Base-by-base conservation (phyloP, 1,140 invertebrate species). In the Listronotus oregonensis region DNA sequence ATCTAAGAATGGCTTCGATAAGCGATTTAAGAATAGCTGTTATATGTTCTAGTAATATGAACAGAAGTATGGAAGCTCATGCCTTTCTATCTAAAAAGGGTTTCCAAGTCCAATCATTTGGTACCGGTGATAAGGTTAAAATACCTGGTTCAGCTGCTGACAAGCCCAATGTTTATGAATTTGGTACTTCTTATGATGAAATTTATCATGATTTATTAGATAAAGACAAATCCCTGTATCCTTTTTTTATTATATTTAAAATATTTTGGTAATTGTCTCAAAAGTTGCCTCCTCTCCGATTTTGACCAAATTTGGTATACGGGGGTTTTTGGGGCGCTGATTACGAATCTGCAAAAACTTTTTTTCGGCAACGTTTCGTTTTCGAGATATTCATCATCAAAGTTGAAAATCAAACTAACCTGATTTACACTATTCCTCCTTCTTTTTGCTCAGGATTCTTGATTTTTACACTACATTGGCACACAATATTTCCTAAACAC, bases 61-160 rank as follows among this genome's bases (percentile, higher is more conserved):
- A 99, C 78, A 85, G 97, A 64, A 98, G 95, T 74, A 99, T 99
- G 97, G 97, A 99, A 84, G 96, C 97, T 11, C 97, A 99, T 85
- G 92, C 92, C 56, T 96, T 97, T 81, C 80, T 99, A 17, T 90
- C 91, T 56, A 99, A 99, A 85, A 97, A 97, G 78, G 97, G 97
- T 2, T 99, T 96, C 75, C 90, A 90, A 75, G 96, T 99, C 0
- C 85, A 92, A 76, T 99, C 96, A 0, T 99, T 94, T 84, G 98
- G 98, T 8, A 98, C 96, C 43, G 98, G 98, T 18, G 97, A 96
- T 77, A 94, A 95, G 79, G 94, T 99, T 0, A 99, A 99, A 79
- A 81, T 99, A 56, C 98, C 98, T 44, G 98, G 98, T 42, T 89
- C 93, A 61, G 89, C 96, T 8, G 89, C 91, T 4, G 96, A 99